These are phyloP conservation scores for Drosophila sordidula DNA, from an alignment of 2,888 invertebrate genomes.

Conservation along the genomic window DNA sequence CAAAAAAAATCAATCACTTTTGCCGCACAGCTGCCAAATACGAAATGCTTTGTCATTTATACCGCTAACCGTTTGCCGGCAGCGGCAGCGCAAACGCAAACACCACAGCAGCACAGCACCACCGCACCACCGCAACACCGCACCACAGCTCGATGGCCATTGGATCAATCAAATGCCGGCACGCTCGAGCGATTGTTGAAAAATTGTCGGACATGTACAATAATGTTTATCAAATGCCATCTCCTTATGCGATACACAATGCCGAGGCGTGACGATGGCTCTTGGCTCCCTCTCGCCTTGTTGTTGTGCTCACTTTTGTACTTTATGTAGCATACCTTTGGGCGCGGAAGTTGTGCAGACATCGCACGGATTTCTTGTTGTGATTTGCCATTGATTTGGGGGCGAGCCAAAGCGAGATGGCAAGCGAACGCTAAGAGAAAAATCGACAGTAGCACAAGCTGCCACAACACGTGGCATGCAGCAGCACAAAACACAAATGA, in stretches of 20 bases:
- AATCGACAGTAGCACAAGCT: conserved; percentile 17
- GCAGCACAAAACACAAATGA: conserved; percentile 5
- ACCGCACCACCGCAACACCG: background rate
- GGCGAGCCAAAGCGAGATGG: conserved; percentile 33
- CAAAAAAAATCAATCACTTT: conserved; percentile 72
- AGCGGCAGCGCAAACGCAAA: background rate
- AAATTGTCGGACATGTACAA: conserved; percentile 79
- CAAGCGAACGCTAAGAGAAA: conserved; percentile 17
- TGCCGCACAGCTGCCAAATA: conserved; percentile 62
- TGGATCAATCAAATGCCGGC: conserved; percentile 74
- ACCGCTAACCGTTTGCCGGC: conserved; percentile 48
- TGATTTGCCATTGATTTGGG: conserved; percentile 49
- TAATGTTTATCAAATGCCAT: conserved; percentile 77
- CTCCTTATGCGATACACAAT: conserved; percentile 51
- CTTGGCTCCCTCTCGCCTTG: conserved; percentile 2
- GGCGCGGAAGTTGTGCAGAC: conserved; percentile 14
- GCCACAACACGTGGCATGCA: conserved; percentile 41
- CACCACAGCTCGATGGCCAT: conserved; percentile 31
- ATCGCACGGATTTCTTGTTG: conserved; percentile 11
- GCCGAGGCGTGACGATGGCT: conserved; percentile 45
- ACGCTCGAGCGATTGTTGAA: conserved; percentile 74
- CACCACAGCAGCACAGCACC: background rate
- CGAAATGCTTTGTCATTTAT: conserved; percentile 72
- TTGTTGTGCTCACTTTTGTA: background rate
- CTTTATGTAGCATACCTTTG: conserved; percentile 35